Evolutionary conservation across 2,888 invertebrate genomes (phyloP), one percentile per base, ranked within the genome.

Genomic region (Marasmarcha lunaedactyla): DNA sequence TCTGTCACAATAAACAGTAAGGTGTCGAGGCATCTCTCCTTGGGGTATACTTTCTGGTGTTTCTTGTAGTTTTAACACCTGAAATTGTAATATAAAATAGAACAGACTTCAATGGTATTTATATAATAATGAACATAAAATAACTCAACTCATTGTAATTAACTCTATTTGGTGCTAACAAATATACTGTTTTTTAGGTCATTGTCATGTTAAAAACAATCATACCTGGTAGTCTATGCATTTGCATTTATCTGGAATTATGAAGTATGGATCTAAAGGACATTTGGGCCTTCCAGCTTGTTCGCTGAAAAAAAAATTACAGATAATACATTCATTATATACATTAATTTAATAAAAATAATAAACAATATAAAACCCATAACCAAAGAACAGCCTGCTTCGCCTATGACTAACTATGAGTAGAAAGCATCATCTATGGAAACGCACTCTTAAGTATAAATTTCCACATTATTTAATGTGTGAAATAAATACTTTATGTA

Each of bases 21-120:
- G 83, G 70, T 99, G 98, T 0, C 99, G 88, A 0, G 99, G 98
- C 87, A 99, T 94, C 84, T 99, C 99, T 35, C 99, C 98, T 60
- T 98, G 97, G 0, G 97, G 97, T 42, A 84, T 84, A 43, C 68
- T 78, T 47, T 99, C 98, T 0, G 97, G 97, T 13, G 95, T 81
- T 74, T 99, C 99, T 86, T 99, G 98, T 9, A 98, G 74, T 71
- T 98, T 99, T n/a, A 99, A 71, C 0, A 94, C 91, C 84, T 84
- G 43, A 30, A 30, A 30, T n/a, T 3, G 10, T 30, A 9, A 10
- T 30, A n/a, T 30, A 10, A 6, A 6, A 25, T 25, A 9, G 9
- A 25, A 25, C 9, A 25, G 9, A 25, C 6, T 25, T n/a, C n/a
- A 25, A 25, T 25, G 9, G 9, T 25, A 25, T 25, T 25, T 25